Evolutionary conservation across 2,888 invertebrate species (phyloP), one percentile per base, ranked within the genome.

Genomic region (Osedax fenrisi): DNA sequence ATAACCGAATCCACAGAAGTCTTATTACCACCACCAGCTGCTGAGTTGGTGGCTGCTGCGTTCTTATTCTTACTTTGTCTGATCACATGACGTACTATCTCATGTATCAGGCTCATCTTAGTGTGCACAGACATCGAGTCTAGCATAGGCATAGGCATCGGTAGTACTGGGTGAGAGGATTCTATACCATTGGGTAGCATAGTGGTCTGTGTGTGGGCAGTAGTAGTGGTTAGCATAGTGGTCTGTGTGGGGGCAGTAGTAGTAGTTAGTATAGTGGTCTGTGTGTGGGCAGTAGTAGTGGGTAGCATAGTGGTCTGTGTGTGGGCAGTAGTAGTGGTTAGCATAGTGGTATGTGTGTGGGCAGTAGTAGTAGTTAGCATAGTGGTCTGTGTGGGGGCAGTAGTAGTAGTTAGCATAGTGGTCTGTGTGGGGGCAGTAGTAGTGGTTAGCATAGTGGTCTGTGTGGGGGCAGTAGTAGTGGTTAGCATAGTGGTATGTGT

Each of bases 91-190:
- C 69, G 83, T 74, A 77, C 0, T 91, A 84, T 84, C 76, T 82
- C 84, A 88, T 89, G 89, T 80, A 92, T 92, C 17, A 94, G 84
- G 81, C 89, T 90, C 95, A 96, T 96, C 86, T 96, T 96, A 27
- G 94, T 92, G 82, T 96, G 96, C 27, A 95, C 90, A 0, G 95
- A 95, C 74, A 96, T 85, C 23, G 94, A 94, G 83, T 96, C 96
- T 66, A 96, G 86, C 73, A 94, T 90, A 74, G 91, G 90, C 90
- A 96, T 94, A 0, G 93, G 91, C 67, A 95, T 86, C 0, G 95
- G 95, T 10, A 90, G 89, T 0, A 92, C 92, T 2, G 92, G 92
- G 23, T 90, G 87, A 73, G 86, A 86, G 0, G 85, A 84, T 23
- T 82, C 80, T 27, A 85, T 81, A 80, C 83, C 83, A 27, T 85